Percentiles rank a stretch among this genome's conserved stretches.
phyloP scores from a whole-genome alignment of 2,113 vertebrate genomes.

The Nibea coibor region DNA sequence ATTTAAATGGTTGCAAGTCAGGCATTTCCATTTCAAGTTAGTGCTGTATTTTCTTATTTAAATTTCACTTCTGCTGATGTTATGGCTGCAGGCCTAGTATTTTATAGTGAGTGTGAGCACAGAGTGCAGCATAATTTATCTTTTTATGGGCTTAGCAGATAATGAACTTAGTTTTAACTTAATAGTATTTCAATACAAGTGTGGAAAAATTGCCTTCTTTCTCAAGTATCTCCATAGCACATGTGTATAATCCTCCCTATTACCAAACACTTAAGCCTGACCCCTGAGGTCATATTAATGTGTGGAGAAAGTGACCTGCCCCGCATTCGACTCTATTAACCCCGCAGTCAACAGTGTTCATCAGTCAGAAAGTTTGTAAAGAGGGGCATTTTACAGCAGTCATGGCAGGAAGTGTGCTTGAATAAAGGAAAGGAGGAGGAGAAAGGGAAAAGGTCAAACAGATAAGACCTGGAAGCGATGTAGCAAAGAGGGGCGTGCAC shows the following conservation, averaged over 20 bases:
- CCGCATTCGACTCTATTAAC: constrained; percentile 57
- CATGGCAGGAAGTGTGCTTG: not conserved
- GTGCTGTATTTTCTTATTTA: constrained; percentile 22
- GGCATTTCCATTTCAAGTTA: constrained; percentile 10
- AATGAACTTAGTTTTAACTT: constrained; percentile 39
- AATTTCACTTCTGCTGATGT: constrained; percentile 12
- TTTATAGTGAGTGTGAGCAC: not conserved
- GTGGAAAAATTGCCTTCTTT: not conserved
- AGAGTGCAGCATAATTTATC: constrained; percentile 34
- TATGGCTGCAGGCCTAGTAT: constrained; percentile 9
- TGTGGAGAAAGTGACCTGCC: constrained; percentile 41
- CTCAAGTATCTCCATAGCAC: not conserved
- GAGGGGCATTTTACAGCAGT: not conserved
- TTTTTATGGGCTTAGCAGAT: constrained; percentile 35
- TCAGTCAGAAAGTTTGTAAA: constrained; percentile 20
- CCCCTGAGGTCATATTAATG: constrained; percentile 32
- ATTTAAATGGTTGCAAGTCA: not conserved
- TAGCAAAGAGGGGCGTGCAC: constrained; percentile 48
- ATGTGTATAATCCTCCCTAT: constrained; percentile 28
- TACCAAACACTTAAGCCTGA: constrained; percentile 39
- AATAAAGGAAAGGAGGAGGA: constrained; percentile 14
- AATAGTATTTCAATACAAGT: constrained; percentile 29
- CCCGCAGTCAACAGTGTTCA: constrained; percentile 17
- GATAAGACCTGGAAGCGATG: constrained; percentile 38
- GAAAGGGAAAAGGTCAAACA: constrained; percentile 46